Conservation (phyloP, 2,797 vertebrate genomes). For the Pseudochirops corinnae region DNA sequence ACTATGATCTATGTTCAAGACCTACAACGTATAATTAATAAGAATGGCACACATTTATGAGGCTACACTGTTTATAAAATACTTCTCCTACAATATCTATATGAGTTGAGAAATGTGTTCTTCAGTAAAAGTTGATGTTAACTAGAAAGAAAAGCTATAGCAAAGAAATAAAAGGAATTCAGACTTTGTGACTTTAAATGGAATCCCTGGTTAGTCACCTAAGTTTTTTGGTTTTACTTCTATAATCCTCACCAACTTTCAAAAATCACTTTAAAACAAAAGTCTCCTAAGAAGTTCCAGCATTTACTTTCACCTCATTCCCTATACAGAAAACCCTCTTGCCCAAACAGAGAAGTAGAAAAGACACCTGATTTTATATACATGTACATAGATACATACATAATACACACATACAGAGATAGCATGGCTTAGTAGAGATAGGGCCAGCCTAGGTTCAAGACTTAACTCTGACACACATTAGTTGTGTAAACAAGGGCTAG, state of each 20-base stretch:
- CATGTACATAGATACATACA: too few relatives aligned
- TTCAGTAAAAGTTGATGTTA: not conserved
- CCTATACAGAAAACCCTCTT: not conserved
- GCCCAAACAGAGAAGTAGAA: not conserved
- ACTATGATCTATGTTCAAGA: not conserved
- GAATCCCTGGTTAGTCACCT: not conserved
- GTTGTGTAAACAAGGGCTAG: not conserved
- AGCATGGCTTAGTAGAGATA: not conserved
- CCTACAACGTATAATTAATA: not conserved
- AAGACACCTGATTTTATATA: not conserved
- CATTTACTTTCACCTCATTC: not conserved
- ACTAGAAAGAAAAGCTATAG: not conserved
- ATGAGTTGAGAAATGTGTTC: not conserved
- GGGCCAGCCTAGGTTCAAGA: not conserved
- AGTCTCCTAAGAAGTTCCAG: not conserved
- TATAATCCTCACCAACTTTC: constrained; percentile 26
- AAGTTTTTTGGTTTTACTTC: not conserved
- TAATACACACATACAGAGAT: not conserved
- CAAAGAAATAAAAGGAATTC: constrained; percentile 10
- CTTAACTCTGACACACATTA: not conserved
- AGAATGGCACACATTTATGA: not conserved
- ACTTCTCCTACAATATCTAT: not conserved
- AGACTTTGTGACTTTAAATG: not conserved
- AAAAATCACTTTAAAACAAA: not conserved
- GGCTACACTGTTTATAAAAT: not conserved